These are phyloP conservation scores for Telmatochromis brachygnathus DNA, from an alignment of 2,113 vertebrate species.

Conservation along the genomic window DNA sequence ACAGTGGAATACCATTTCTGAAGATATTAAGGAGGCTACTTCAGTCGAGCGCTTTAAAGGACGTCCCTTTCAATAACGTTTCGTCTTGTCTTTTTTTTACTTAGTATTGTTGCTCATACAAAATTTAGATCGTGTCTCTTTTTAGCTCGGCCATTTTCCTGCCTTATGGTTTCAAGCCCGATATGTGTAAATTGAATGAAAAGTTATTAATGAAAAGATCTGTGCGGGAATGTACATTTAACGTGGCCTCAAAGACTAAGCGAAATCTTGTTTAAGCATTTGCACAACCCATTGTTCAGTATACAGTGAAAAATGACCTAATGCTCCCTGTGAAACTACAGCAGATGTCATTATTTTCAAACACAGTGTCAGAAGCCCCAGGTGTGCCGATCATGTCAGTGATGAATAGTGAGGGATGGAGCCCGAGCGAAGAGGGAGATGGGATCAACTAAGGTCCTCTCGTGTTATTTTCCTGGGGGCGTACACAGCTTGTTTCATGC, in stretches of 20 bases:
- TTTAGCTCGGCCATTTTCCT: not conserved
- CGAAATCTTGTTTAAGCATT: not conserved
- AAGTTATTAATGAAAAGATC: not conserved
- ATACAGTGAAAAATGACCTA: not conserved
- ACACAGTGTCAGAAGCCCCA: slow-evolving; percentile 25
- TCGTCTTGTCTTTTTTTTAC: not conserved
- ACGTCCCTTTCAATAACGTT: not conserved
- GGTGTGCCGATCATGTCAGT: slow-evolving; percentile 24
- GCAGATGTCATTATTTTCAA: slow-evolving; percentile 26
- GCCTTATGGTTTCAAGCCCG: not conserved
- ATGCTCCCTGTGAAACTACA: not conserved
- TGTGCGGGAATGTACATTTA: not conserved
- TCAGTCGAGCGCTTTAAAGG: not conserved
- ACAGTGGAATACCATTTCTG: not conserved
- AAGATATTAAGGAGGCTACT: not conserved
- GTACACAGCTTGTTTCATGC: slow-evolving; percentile 35
- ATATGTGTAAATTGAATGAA: not conserved
- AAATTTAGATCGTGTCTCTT: not conserved
- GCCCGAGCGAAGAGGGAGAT: not conserved
- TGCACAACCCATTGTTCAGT: not conserved
- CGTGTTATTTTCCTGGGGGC: slow-evolving; percentile 42
- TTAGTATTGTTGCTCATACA: not conserved
- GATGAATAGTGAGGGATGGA: slow-evolving; percentile 17
- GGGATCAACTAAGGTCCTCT: slow-evolving; percentile 26
- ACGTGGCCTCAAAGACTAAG: not conserved